Base-by-base conservation (phyloP, 30 jellyfish, hydroid and myxozoan species). In the Chrysaora quinquecirrha region DNA sequence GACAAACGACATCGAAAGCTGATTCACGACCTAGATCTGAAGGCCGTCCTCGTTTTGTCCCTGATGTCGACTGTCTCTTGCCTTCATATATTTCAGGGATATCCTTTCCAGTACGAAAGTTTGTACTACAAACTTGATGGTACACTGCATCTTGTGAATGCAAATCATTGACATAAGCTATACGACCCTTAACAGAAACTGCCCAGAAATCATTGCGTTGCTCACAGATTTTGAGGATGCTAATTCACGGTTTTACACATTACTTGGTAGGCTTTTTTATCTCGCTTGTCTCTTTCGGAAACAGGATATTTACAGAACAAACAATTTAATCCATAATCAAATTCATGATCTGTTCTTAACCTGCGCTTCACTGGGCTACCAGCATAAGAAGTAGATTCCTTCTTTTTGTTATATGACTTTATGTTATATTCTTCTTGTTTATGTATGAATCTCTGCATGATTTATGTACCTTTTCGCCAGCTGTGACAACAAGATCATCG, bases 41-140 rank as follows among this genome's bases (percentile, higher is more conserved):
- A 71, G 83, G 83, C 74, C 77, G 29, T 6, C 83, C 83, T 12
- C 32, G 31, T 35, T 22, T 71, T 32, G 30, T 32, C 28, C 34
- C 20, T 34, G 52, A 21, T 18, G 78, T 20, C 66, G 60, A 65
- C 54, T 38, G 54, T 38, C 54, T 38, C 54, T 38, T n/a, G 19
- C 71, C 71, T 56, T 25, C 29, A n/a, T 25, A 56, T 56, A n/a
- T 20, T 56, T 56, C 9, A 6, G 28, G 70, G 31, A 56, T 56
- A 56, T 56, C 70, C 31, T 56, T 56, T 56, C 28, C 70, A 56
- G 70, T 24, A 56, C 70, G 21, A n/a, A 56, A 56, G 22, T 56
- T 56, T 20, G 9, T 24, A 56, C 70, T 56, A 24, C 68, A 62
- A 62, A 23, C 74, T 23, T 62, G 74, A 33, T 62, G 74, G 34